Base-by-base conservation (phyloP, 2,797 vertebrate genomes). In the Brotula barbata region DNA sequence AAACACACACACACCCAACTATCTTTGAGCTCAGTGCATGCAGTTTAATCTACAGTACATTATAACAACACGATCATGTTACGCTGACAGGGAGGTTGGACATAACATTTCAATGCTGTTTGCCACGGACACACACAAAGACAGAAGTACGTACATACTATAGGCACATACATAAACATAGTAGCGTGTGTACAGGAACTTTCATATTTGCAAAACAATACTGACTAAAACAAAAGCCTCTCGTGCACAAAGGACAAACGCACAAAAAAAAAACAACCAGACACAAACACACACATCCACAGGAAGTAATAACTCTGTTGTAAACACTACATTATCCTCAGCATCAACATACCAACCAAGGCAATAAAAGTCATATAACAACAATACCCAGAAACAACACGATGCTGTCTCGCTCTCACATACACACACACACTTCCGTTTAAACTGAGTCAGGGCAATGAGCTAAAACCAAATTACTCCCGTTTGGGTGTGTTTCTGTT, bases 1-100 rank as follows among this genome's bases (percentile, higher is more conserved):
- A 67, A 56, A 71, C 58, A 73, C 43, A 73, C 41, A 71, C 51
- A 48, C 49, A 46, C 12, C 58, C 50, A 58, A 11, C 51, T 14
- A 52, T 19, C 57, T 33, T 28, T 51, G 34, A 55, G 20, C 51
- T 85, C 80, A 88, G 83, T 89, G 85, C 80, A 80, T 77, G 81
- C 34, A 52, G 42, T 47, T 79, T 68, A 23, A 77, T 49, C 11
- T 73, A 85, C 78, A 85, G 83, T 75, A 81, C 77, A 60, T 68
- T 56, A 63, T 59, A 65, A 66, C 52, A 48, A 31, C 9, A 75
- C 58, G 71, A 73, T 41, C 61, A 20, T 45, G 21, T n/a, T 41
- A 54, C 25, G 23, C 15, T 42, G 19, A 52, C 20, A 70, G 10
- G 34, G 65, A 64, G 61, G 50, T 61, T 72, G 53, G 58, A 66